Base-by-base conservation (phyloP, 1,140 invertebrate genomes). In the Drosophila willistoni region DNA sequence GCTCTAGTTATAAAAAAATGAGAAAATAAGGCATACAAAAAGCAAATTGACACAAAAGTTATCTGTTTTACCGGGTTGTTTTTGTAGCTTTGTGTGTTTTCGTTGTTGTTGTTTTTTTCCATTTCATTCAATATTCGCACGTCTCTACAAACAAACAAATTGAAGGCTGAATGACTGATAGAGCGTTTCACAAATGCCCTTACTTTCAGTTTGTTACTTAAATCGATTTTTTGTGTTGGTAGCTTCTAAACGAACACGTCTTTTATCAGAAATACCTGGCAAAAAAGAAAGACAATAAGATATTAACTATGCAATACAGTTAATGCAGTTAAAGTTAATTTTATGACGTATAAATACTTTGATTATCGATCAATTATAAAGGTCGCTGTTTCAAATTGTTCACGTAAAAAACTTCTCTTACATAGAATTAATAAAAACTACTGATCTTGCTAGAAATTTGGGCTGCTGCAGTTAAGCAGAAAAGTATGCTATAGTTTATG, bases 141-240 rank as follows among this genome's bases (percentile, higher is more conserved):
- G 41, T 55, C 51, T 68, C 70, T 79, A 71, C 77, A 77, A 73
- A 73, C 77, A 85, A 73, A 56, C 60, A 39, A 71, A 71, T 77
- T 57, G 67, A 73, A 64, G 62, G 68, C 72, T 68, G 65, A 47
- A 44, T 55, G 56, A 59, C 64, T 51, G 44, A 51, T 51, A 51
- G 7, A 7, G 44, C 80, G 54, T 70, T 68, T 81, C 59, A 55
- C 55, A 54, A 67, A 71, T 79, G 72, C 68, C 61, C 80, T 71
- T 70, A 73, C 56, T 55, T 79, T 47, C 62, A 51, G 10, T 47
- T 47, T 47, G 44, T 47, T 17, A 17, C 9, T 22, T 12, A 22
- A 51, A 51, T 51, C 17, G 17, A 51, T 51, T 22, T 51, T 51
- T 51, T 51, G 36, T 39, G 12, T 47, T 47, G n/a, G n/a, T 7